These are phyloP conservation scores for Hyperopisus bebe DNA, from an alignment of 2,113 vertebrate genomes.

Conservation along the genomic window DNA sequence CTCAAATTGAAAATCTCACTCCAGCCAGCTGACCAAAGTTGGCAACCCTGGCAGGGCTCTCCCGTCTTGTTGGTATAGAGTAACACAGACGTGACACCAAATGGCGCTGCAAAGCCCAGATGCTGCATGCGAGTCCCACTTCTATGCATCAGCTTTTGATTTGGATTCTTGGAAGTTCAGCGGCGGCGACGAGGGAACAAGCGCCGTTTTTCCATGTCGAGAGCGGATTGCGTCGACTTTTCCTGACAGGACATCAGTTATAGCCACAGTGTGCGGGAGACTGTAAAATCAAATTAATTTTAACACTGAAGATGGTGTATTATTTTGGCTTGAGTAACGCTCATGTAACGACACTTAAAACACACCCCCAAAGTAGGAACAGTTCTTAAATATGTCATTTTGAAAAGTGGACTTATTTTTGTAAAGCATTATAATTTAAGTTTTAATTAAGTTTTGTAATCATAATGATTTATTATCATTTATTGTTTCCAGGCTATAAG, in stretches of 20 bases:
- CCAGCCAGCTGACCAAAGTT: neutral
- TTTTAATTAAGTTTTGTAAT: neutral
- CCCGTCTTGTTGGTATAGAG: no score
- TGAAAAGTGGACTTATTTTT: neutral
- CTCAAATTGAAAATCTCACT: neutral
- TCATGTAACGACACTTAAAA: constrained; percentile 13
- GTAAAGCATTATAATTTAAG: neutral
- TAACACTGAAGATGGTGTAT: neutral
- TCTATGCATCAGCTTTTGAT: neutral
- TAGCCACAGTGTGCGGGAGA: neutral
- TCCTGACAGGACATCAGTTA: neutral
- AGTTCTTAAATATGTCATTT: neutral
- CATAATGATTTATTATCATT: constrained; percentile 9
- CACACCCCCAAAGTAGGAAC: neutral
- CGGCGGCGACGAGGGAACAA: neutral
- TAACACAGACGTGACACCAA: neutral
- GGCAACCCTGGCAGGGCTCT: neutral
- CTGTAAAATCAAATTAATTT: constrained; percentile 22
- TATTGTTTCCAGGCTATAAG: neutral
- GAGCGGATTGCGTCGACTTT: neutral
- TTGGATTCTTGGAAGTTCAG: neutral
- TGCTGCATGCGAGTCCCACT: neutral
- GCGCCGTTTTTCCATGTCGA: neutral
- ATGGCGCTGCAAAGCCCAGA: neutral
- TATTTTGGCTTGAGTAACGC: neutral